These are phyloP conservation scores for Eudorcas thomsonii DNA, from an alignment of 2,113 vertebrate species.

Conservation along the genomic window DNA sequence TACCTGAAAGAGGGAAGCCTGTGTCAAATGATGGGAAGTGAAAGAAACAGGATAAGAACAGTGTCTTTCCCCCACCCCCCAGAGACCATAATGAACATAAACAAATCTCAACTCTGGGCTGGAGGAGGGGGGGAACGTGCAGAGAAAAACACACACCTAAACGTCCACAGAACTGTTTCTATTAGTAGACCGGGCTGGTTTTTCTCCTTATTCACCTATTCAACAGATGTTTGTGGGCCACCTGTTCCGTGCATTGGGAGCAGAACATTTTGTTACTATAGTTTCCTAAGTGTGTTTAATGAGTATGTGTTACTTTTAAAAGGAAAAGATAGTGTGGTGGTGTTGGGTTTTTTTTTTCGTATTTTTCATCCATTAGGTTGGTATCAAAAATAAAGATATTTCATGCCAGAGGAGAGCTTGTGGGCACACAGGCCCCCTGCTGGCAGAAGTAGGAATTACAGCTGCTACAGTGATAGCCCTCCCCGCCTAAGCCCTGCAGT, in stretches of 20 bases:
- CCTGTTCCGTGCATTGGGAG: no score
- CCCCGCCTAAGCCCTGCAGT: not conserved
- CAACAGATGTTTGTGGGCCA: not conserved
- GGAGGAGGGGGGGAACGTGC: not conserved
- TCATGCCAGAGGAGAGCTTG: not conserved
- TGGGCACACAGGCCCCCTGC: not conserved
- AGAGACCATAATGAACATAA: not conserved
- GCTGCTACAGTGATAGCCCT: not conserved
- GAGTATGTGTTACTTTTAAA: not conserved
- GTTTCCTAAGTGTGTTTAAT: not conserved
- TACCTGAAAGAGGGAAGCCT: not conserved
- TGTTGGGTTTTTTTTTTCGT: not conserved
- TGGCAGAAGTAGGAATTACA: not conserved
- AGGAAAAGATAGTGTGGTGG: not conserved
- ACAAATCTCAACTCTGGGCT: not conserved
- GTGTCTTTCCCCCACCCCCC: not conserved
- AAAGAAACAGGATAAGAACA: not conserved
- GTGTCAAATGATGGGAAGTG: not conserved
- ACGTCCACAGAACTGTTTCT: not conserved
- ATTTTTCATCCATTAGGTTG: not conserved
- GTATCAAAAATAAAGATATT: not conserved
- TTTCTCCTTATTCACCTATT: not conserved
- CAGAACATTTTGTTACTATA: not conserved
- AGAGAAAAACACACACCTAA: not conserved
- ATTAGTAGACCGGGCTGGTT: fast-evolving